phyloP scores from a whole-genome alignment of 1,140 invertebrate species.

The Listronotus bonariensis region DNA sequence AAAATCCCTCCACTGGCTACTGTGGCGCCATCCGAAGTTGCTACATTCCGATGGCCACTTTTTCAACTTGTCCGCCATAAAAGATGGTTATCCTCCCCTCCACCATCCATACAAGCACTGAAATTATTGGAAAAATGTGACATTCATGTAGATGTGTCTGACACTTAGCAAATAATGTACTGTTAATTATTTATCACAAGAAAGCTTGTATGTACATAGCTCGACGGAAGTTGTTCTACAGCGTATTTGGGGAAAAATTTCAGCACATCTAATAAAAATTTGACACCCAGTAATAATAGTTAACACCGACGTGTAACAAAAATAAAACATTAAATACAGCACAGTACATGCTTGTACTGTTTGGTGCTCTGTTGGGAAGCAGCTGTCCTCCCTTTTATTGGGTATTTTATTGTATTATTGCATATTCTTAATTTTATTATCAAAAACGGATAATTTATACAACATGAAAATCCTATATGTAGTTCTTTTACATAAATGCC shows the following conservation, averaged over 20 bases:
- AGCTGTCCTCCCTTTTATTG: background rate
- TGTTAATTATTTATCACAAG: conserved; percentile 9
- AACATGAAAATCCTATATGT: background rate
- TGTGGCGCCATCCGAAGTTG: too few species aligned
- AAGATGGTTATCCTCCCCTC: too few species aligned
- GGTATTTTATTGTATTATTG: too few species aligned
- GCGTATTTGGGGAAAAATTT: background rate
- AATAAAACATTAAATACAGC: conserved; percentile 4
- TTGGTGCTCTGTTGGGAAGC: conserved; percentile 3
- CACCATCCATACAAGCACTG: too few species aligned
- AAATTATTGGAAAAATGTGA: background rate
- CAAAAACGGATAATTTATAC: conserved; percentile 1
- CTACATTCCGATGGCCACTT: too few species aligned
- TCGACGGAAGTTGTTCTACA: background rate
- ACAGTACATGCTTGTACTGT: conserved; percentile 11
- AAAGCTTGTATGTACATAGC: conserved; percentile 11
- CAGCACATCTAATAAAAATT: conserved; percentile 10
- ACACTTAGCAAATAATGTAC: background rate
- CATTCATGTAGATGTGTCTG: background rate
- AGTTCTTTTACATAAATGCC: conserved; percentile 1
- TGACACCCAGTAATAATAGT: background rate
- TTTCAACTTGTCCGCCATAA: too few species aligned
- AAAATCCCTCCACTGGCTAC: too few species aligned
- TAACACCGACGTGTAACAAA: conserved; percentile 1
- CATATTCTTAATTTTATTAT: background rate